Conservation (phyloP, 2,888 invertebrate species). For the Apocheima hispidaria region DNA sequence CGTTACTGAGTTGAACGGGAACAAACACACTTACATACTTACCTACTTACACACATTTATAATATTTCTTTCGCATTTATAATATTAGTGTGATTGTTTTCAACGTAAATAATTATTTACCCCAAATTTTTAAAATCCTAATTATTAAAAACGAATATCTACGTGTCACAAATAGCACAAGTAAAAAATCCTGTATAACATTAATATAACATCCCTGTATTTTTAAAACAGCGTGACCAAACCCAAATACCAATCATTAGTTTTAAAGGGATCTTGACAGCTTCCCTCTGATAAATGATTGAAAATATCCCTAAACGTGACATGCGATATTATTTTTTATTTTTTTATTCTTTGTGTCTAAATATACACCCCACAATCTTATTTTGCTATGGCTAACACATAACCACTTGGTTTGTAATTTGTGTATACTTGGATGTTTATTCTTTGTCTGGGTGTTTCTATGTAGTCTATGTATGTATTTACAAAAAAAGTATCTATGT, state of each 20-base stretch:
- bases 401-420: too few species aligned
- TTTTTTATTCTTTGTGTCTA: not conserved
- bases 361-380: not conserved
- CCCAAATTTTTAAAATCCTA: not conserved
- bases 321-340: conserved; percentile 7
- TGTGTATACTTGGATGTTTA: too few species aligned
- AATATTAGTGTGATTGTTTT: too few species aligned
- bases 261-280: conserved; percentile 5
- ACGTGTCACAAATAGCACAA: not conserved
- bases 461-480: too few species aligned
- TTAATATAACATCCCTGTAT: not conserved
- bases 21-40: too few species aligned
- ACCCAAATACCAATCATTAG: conserved; percentile 6
- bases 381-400: too few species aligned
- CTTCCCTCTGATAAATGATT: conserved; percentile 11
- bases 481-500: too few species aligned
- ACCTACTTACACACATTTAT: too few species aligned
- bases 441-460: too few species aligned
- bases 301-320: conserved; percentile 6
- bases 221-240: conserved; percentile 1
- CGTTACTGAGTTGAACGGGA: too few species aligned
- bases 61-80: too few species aligned
- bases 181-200: not conserved
- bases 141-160: not conserved
- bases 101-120: too few species aligned